Evolutionary conservation across 1,140 invertebrate species (phyloP).

Genomic region (Oryctes rhinoceros): DNA sequence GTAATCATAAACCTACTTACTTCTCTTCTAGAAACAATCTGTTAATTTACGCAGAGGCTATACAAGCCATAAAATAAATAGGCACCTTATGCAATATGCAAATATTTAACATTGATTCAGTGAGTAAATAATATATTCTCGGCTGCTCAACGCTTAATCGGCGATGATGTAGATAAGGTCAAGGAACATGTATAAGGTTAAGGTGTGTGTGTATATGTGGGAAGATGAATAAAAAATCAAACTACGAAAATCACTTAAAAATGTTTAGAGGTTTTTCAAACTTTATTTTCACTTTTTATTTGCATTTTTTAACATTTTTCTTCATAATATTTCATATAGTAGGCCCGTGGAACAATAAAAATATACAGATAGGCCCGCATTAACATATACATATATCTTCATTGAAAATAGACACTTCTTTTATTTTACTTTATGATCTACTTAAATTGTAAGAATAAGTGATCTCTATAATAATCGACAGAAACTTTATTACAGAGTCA

Average conservation of each 20-base stretch:
- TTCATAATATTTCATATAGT: constrained; percentile 47
- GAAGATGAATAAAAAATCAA: constrained; percentile 17
- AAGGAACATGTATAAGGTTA: constrained; percentile 17
- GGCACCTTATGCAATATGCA: background rate
- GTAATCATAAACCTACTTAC: too few relatives aligned
- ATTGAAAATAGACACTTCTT: constrained; percentile 56
- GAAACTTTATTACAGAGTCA: background rate
- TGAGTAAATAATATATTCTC: background rate
- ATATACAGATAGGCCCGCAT: constrained; percentile 56
- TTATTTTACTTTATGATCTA: constrained; percentile 31
- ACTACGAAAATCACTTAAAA: constrained; percentile 39
- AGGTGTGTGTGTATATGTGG: background rate
- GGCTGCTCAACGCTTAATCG: background rate
- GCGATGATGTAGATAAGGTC: background rate
- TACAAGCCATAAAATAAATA: background rate
- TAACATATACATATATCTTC: constrained; percentile 56
- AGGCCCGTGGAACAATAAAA: constrained; percentile 56
- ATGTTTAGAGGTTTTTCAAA: constrained; percentile 49
- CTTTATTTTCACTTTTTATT: constrained; percentile 49
- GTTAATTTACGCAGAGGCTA: background rate
- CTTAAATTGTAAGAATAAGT: constrained; percentile 40
- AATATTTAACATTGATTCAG: background rate
- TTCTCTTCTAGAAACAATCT: background rate
- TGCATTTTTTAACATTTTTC: constrained; percentile 52
- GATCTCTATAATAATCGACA: constrained; percentile 33